Percentiles rank a stretch among this genome's conserved stretches.
These are phyloP conservation scores for Forbesichthys papilliferus DNA, from an alignment of 2,113 vertebrate genomes.

Conservation along the genomic window DNA sequence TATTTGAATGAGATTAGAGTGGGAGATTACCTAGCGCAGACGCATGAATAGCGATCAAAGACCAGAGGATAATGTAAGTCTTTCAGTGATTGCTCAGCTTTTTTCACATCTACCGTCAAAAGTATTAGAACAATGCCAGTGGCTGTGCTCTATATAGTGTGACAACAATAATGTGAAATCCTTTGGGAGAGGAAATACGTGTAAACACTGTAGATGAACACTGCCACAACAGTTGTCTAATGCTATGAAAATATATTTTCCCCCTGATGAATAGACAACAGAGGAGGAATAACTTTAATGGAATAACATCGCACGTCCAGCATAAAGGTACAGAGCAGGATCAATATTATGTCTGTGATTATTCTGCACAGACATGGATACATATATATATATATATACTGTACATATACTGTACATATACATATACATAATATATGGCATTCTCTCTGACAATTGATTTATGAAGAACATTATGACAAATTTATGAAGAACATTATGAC, in stretches of 20 bases:
- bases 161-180: conserved; percentile 74
- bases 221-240: conserved; percentile 56
- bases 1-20: conserved; percentile 80
- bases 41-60: conserved; percentile 80
- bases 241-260: conserved; percentile 59
- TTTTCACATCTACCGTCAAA: conserved; percentile 64
- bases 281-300: conserved; percentile 43
- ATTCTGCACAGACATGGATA: conserved; percentile 58
- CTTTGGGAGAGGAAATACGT: conserved; percentile 65
- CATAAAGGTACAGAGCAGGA: conserved; percentile 25
- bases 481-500: conserved; percentile 29
- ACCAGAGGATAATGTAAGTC: conserved; percentile 78
- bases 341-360: conserved; percentile 52
- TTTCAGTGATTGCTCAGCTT: conserved; percentile 71
- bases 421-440: conserved; percentile 43
- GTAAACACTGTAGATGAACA: conserved; percentile 68
- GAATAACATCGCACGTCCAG: conserved; percentile 40
- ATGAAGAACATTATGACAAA: conserved; percentile 44
- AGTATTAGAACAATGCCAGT: conserved; percentile 76
- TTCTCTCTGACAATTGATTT: conserved; percentile 60
- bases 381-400: background rate
- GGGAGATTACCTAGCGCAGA: conserved; percentile 77
- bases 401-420: too few species aligned
- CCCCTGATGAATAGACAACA: conserved; percentile 44
- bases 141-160: conserved; percentile 65